Conservation (phyloP, 2,888 invertebrate genomes). For the Bembecia ichneumoniformis region DNA sequence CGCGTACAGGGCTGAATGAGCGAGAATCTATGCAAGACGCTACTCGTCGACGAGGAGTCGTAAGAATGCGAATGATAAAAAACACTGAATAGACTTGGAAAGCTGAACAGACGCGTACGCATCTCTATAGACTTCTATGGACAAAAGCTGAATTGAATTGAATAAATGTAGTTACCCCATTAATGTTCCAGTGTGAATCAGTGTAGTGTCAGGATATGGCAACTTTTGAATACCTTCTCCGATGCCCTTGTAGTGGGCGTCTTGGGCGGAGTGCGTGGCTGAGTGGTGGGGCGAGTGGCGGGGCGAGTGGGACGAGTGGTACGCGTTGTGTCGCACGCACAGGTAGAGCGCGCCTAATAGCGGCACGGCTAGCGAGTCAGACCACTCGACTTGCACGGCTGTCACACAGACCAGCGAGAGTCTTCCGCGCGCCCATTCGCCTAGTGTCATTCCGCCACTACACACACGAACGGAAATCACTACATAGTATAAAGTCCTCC, state of each 20-base stretch:
- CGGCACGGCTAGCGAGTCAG: constrained; percentile 53
- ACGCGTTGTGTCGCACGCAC: constrained; percentile 54
- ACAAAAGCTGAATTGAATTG: too few relatives aligned
- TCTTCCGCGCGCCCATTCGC: constrained; percentile 43
- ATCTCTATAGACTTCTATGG: too few relatives aligned
- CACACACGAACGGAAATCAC: too few relatives aligned
- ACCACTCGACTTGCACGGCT: constrained; percentile 55
- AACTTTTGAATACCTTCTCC: not conserved
- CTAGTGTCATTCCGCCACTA: constrained; percentile 54
- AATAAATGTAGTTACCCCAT: too few relatives aligned
- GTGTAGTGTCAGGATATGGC: not conserved
- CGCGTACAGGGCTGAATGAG: too few relatives aligned
- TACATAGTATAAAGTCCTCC: too few relatives aligned
- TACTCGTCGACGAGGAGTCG: too few relatives aligned
- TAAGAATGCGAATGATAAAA: too few relatives aligned
- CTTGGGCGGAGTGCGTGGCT: not conserved
- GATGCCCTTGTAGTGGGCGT: constrained; percentile 10
- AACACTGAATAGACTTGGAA: too few relatives aligned
- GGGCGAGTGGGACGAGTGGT: constrained; percentile 8
- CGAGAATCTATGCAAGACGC: too few relatives aligned
- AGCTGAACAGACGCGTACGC: too few relatives aligned
- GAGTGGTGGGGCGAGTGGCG: constrained; percentile 24
- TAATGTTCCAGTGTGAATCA: too few relatives aligned
- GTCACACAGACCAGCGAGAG: constrained; percentile 55
- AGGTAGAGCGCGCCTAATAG: constrained; percentile 56